A percentile compares a stretch with the other conserved stretches of the same genome.
Evolutionary conservation across 2,113 vertebrate genomes (phyloP).

Genomic region (Sinocyclocheilus maitianheensis): DNA sequence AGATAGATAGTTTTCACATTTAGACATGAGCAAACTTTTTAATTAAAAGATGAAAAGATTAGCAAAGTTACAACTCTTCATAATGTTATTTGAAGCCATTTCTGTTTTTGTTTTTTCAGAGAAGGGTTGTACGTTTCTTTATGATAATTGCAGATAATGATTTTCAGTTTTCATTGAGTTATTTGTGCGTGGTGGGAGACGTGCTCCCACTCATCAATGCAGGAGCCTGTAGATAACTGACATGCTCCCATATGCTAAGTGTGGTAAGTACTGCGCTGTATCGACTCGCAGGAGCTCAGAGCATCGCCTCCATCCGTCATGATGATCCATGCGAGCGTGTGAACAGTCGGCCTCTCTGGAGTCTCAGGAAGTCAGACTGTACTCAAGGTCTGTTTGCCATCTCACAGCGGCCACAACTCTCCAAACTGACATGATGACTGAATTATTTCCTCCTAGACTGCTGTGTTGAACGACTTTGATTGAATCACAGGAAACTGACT

Average conservation of each 20-base stretch:
- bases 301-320: constrained; percentile 38
- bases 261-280: constrained; percentile 41
- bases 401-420: constrained; percentile 34
- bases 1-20: background rate
- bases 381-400: constrained; percentile 35
- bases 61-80: background rate
- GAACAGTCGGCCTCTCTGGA: constrained; percentile 38
- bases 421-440: constrained; percentile 24
- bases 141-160: constrained; percentile 2
- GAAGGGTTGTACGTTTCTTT: background rate
- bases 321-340: constrained; percentile 43
- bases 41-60: background rate
- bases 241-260: constrained; percentile 44
- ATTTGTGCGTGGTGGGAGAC: background rate
- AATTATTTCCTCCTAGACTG: constrained; percentile 24
- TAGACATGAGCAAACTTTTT: background rate
- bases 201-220: too few relatives aligned
- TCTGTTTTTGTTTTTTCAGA: background rate
- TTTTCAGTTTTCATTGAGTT: constrained; percentile 9
- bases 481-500: constrained; percentile 29
- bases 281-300: too few relatives aligned
- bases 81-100: background rate
- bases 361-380: constrained; percentile 33
- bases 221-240: too few relatives aligned
- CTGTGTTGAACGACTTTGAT: constrained; percentile 32